Conservation (phyloP, 1,140 invertebrate genomes). For the Luehdorfia chinensis region DNA sequence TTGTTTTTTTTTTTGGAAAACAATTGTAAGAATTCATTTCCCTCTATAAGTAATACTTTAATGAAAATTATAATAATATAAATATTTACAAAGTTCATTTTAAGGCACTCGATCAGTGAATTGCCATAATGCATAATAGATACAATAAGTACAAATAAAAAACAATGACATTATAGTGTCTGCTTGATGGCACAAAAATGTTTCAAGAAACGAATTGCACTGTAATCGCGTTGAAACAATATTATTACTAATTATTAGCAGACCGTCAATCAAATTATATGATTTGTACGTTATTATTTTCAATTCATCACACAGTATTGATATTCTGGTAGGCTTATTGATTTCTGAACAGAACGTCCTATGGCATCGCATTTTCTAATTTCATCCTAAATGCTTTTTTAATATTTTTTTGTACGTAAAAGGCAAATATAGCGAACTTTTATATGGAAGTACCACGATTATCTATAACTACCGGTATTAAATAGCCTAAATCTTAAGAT, state of each 20-base stretch:
- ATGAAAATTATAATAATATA: conserved; percentile 55
- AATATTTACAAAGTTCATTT: conserved; percentile 68
- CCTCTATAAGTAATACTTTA: conserved; percentile 68
- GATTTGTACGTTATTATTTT: conserved; percentile 60
- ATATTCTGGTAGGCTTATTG: conserved; percentile 12
- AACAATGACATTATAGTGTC: conserved; percentile 51
- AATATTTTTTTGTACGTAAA: conserved; percentile 8
- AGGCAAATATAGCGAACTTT: no score
- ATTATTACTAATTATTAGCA: conserved; percentile 55
- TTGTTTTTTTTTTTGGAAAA: conserved; percentile 69
- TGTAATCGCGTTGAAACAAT: conserved; percentile 49
- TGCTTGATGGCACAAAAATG: conserved; percentile 66
- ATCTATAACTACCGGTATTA: no score
- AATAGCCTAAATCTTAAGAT: no score
- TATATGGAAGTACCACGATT: no score
- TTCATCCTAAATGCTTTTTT: conserved; percentile 18
- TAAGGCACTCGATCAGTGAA: conserved; percentile 65
- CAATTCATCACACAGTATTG: conserved; percentile 40
- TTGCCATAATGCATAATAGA: conserved; percentile 50
- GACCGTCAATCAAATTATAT: conserved; percentile 37
- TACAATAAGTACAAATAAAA: conserved; percentile 68
- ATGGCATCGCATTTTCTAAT: conserved; percentile 20
- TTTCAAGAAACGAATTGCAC: conserved; percentile 47
- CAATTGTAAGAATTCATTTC: conserved; percentile 64
- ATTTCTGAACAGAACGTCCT: conserved; percentile 11